Percentiles rank a stretch among this genome's conserved stretches.
phyloP scores from a whole-genome alignment of 2,797 vertebrate species.

The Myotis pilosus region DNA sequence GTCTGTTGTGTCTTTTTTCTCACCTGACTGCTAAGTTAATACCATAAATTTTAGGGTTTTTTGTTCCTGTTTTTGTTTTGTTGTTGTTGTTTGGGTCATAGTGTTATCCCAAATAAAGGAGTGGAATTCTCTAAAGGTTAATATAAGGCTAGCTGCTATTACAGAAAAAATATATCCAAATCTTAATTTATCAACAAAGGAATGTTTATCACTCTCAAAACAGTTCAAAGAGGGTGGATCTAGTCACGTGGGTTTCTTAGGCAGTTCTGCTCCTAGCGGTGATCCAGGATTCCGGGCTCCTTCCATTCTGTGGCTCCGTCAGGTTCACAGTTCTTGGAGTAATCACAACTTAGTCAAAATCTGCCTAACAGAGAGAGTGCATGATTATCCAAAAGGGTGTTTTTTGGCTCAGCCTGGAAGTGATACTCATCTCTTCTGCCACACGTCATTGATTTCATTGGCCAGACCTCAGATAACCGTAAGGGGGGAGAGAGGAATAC shows the following conservation, averaged over 20 bases:
- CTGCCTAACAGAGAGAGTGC: background rate
- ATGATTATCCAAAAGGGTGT: background rate
- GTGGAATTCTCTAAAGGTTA: background rate
- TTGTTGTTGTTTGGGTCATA: background rate
- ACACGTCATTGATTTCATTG: background rate
- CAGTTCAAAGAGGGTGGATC: background rate
- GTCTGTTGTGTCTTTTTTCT: background rate
- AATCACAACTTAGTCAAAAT: background rate
- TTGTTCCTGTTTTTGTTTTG: background rate
- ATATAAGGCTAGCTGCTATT: background rate
- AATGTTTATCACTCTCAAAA: background rate
- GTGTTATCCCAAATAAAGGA: background rate
- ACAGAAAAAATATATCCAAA: background rate
- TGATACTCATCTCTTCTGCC: background rate
- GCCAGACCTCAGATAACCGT: background rate
- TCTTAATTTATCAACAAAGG: background rate
- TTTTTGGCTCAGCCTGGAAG: background rate
- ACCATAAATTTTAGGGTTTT: background rate
- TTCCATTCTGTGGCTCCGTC: background rate
- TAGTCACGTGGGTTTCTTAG: no score
- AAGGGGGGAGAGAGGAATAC: accelerated
- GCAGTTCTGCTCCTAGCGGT: background rate
- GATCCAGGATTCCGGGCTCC: background rate
- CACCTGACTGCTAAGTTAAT: background rate
- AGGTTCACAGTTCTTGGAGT: background rate